phyloP scores from a whole-genome alignment of 2,888 invertebrate genomes.

The Rotaria macrura region DNA sequence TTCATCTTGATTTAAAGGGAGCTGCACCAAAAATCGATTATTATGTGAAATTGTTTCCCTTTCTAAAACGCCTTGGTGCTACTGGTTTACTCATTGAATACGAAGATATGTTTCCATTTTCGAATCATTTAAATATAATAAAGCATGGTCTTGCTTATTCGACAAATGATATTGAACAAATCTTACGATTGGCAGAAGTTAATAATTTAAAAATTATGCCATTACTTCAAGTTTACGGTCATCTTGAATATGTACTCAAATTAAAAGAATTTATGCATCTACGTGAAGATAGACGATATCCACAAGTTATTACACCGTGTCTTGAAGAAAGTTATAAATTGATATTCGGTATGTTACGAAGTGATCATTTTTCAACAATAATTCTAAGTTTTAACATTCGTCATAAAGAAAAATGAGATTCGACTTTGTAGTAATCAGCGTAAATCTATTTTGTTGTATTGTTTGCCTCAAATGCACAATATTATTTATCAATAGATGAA shows the following conservation, averaged over 20 bases:
- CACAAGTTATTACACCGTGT: slow-evolving; percentile 33
- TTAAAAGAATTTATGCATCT: slow-evolving; percentile 59
- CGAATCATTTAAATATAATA: slow-evolving; percentile 56
- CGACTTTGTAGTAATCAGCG: too few relatives aligned
- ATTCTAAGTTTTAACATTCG: too few relatives aligned
- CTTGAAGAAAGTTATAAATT: slow-evolving; percentile 34
- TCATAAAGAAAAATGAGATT: too few relatives aligned
- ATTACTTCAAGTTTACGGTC: slow-evolving; percentile 71
- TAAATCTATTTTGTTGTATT: too few relatives aligned
- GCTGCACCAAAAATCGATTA: slow-evolving; percentile 62
- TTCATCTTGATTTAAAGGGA: slow-evolving; percentile 75
- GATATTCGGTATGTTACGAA: slow-evolving; percentile 25
- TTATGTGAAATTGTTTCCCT: slow-evolving; percentile 48
- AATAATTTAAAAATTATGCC: slow-evolving; percentile 64
- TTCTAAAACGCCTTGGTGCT: slow-evolving; percentile 54
- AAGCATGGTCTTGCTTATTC: slow-evolving; percentile 60
- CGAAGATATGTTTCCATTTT: slow-evolving; percentile 76
- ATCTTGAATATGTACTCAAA: slow-evolving; percentile 70
- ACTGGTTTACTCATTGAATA: slow-evolving; percentile 71
- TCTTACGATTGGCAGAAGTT: slow-evolving; percentile 58
- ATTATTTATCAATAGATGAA: too few relatives aligned
- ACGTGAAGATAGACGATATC: slow-evolving; percentile 55
- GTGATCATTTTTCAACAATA: too few relatives aligned
- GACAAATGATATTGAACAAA: slow-evolving; percentile 49
- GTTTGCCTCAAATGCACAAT: too few relatives aligned